These are phyloP conservation scores for Dolichoris vasculosae DNA, from an alignment of 1,140 invertebrate genomes.

Conservation along the genomic window DNA sequence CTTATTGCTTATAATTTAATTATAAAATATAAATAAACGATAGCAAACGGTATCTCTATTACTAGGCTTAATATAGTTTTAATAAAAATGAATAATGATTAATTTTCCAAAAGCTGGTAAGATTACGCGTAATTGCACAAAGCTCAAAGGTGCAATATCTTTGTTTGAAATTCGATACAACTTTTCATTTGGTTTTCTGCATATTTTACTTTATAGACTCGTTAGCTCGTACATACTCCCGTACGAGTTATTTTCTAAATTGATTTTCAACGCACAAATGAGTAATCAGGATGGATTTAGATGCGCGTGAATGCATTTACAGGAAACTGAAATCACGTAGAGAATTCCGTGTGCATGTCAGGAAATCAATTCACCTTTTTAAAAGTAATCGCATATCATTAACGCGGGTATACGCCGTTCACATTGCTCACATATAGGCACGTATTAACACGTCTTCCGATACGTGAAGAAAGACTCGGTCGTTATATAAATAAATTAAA, in stretches of 20 bases:
- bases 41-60: neutral
- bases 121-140: neutral
- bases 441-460: conserved; percentile 32
- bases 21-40: neutral
- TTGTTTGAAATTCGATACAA: conserved; percentile 8
- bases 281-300: conserved; percentile 43
- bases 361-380: conserved; percentile 42
- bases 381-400: conserved; percentile 47
- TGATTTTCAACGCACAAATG: conserved; percentile 30
- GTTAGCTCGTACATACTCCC: neutral
- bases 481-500: conserved; percentile 42
- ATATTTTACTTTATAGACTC: conserved; percentile 19
- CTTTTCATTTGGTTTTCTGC: conserved; percentile 19
- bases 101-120: neutral
- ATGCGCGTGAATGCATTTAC: conserved; percentile 22
- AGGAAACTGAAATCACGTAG: conserved; percentile 12
- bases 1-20: neutral
- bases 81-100: neutral
- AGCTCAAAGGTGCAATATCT: neutral
- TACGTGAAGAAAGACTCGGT: neutral
- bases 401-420: neutral
- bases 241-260: conserved; percentile 22
- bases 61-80: neutral
- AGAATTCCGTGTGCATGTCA: conserved; percentile 19
- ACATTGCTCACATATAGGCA: neutral